Evolutionary conservation across 2,113 vertebrate species (phyloP).

Genomic region (Ondatra zibethicus): DNA sequence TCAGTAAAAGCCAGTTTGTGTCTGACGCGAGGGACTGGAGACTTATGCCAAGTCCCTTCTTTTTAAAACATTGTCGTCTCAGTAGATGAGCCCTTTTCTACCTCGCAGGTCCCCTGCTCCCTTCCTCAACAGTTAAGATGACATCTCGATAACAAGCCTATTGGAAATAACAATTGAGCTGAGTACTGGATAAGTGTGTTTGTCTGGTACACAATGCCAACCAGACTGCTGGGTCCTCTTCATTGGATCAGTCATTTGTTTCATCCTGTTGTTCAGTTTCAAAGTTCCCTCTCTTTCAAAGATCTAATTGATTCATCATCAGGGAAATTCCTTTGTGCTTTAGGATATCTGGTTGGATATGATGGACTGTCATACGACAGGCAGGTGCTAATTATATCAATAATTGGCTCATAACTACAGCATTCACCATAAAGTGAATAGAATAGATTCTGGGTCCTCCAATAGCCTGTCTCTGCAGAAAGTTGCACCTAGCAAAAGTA

Average conservation of each 20-base stretch:
- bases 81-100: not conserved
- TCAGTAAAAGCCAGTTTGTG: not conserved
- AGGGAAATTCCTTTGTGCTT: conserved; percentile 10
- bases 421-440: not conserved
- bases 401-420: not conserved
- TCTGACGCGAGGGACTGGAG: not conserved
- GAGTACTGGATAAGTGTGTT: not conserved
- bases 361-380: not conserved
- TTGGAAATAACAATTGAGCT: not conserved
- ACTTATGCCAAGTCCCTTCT: not conserved
- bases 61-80: not conserved
- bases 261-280: conserved; percentile 4
- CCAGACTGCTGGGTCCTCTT: not conserved
- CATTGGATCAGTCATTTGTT: not conserved
- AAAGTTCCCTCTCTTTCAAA: conserved; percentile 43
- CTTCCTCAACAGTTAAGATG: not conserved
- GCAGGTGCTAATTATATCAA: not conserved
- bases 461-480: not conserved
- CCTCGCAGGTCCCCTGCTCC: not conserved
- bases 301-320: not conserved
- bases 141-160: not conserved
- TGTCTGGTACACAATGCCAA: not conserved
- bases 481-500: not conserved
- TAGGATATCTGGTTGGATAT: not conserved
- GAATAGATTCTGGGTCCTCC: not conserved